Evolutionary conservation across 2,888 invertebrate species (phyloP), one percentile per base, ranked within the genome.

Genomic region (Sussaba pulchella): DNA sequence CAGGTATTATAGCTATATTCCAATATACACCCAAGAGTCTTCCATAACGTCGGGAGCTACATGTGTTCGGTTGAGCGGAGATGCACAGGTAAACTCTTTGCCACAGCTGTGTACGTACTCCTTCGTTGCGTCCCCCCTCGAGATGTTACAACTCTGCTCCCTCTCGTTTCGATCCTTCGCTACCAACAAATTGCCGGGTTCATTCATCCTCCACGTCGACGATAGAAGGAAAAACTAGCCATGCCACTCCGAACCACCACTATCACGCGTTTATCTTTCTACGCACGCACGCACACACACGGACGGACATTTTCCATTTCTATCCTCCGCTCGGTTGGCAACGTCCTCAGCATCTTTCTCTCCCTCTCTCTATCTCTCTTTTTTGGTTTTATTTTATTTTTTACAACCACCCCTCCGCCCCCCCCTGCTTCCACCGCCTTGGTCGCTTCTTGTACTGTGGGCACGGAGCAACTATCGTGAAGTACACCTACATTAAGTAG

Each of bases 181-280:
- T 89, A 88, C 88, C 91, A 90, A 90, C 89, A 91, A 92, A 92
- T 92, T 91, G 88, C 90, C 85, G 90, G 91, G 92, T 92, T 92
- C 92, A 91, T 92, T 92, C 92, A 92, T 92, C 92, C 90, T 90
- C 88, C 86, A 76, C 85, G 31, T 6, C 31, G 88, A 70, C 47
- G 76, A 88, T 88, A 88, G 85, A 86, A 84, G 88, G n/a, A 91
- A 91, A 91, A 91, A 90, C 91, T 90, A 90, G 91, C 89, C 88
- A 80, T 83, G 86, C 90, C 84, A 85, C 73, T 81, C 73, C 70
- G 36, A 69, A 64, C 69, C 80, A 76, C 57, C 69, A 54, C 54
- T 41, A 43, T 3, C 4, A 14, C 17, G 17, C 24, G 52, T 63
- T 24, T 63, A 50, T 63, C 4, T 63, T 10, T 72, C 17, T 31